Evolutionary conservation across 2,113 vertebrate species (phyloP).

Genomic region (Cephalopholis sonnerati): DNA sequence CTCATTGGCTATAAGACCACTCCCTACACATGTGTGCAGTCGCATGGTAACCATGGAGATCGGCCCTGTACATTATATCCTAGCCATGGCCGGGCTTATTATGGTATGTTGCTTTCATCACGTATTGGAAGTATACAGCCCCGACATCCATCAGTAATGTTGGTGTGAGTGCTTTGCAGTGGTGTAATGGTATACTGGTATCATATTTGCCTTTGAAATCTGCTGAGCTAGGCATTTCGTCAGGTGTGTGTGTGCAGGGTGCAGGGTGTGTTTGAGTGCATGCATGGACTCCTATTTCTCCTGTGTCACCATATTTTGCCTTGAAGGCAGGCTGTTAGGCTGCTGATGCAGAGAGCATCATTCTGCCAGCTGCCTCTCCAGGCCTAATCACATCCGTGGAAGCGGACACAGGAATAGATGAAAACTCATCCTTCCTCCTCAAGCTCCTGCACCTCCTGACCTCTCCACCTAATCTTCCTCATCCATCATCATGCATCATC

Average conservation of each 20-base stretch:
- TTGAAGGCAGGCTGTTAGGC: conserved; percentile 36
- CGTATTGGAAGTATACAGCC: background rate
- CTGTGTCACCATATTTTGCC: conserved; percentile 38
- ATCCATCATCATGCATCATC: conserved; percentile 17
- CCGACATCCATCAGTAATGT: background rate
- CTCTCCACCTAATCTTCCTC: conserved; percentile 3
- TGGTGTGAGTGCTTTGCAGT: conserved; percentile 15
- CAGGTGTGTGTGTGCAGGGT: conserved; percentile 17
- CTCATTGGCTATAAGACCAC: conserved; percentile 68
- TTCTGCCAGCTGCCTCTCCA: conserved; percentile 44
- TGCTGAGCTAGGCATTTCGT: conserved; percentile 42
- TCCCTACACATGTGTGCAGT: conserved; percentile 64
- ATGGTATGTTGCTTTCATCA: conserved; percentile 17
- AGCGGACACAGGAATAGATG: conserved; percentile 5
- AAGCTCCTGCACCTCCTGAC: conserved; percentile 22
- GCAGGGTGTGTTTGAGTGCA: background rate
- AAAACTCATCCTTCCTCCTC: background rate
- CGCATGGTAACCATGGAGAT: conserved; percentile 74
- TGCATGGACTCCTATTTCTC: conserved; percentile 35
- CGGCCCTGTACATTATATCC: conserved; percentile 45
- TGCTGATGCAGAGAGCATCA: conserved; percentile 48
- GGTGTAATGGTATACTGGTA: background rate
- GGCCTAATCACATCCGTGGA: conserved; percentile 52
- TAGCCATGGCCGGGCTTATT: background rate
- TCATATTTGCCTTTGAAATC: conserved; percentile 45